Base-by-base conservation (phyloP, 1,140 invertebrate species). In the Dendroctonus ponderosae region DNA sequence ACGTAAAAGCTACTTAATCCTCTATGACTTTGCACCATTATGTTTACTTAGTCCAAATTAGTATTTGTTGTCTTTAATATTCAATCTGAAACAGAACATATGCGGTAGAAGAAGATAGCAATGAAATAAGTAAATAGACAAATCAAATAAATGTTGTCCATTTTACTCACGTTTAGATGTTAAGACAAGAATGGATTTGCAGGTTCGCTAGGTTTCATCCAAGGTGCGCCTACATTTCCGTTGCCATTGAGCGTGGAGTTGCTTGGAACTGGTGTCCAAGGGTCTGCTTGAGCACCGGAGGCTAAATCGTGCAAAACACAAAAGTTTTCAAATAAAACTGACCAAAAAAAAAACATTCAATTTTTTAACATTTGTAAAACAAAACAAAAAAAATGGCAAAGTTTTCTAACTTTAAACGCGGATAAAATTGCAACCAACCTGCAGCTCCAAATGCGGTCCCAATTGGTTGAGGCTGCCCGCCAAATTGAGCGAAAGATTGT, bases 111-210 rank as follows among this genome's bases (percentile, higher is more conserved):
- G 15, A 44, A 26, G 8, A 3, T 48, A 43, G 11, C n/a, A 49
- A 49, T 60, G 37, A 12, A 44, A 58, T 12, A 44, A 42, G 14
- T 15, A 12, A 58, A 43, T 7, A 5, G 5, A 40, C 7, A 54
- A 54, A 8, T 38, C 12, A 3, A 9, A 54, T n/a, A 38, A 14
- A 15, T 12, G 7, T 51, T 51, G n/a, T n/a, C n/a, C n/a, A 7
- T 7, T 56, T n/a, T 7, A 66, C 37, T 40, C 9, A 61, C 42
- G 6, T 62, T 62, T 41, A 8, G 54, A 53, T 53, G 72, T 75
- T 77, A 78, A 66, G 77, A 78, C 66, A 78, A 75, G 58, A 78
- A 78, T 6, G 77, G 77, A 69, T 78, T 78, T 11, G 76, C 75
- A 37, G 71, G 72, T 70, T 78, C 76, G 62, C 71, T 73, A 60